Evolutionary conservation across 1,140 invertebrate genomes (phyloP), one percentile per base, ranked within the genome.

Genomic region (Hyposmocoma kahamanoa): DNA sequence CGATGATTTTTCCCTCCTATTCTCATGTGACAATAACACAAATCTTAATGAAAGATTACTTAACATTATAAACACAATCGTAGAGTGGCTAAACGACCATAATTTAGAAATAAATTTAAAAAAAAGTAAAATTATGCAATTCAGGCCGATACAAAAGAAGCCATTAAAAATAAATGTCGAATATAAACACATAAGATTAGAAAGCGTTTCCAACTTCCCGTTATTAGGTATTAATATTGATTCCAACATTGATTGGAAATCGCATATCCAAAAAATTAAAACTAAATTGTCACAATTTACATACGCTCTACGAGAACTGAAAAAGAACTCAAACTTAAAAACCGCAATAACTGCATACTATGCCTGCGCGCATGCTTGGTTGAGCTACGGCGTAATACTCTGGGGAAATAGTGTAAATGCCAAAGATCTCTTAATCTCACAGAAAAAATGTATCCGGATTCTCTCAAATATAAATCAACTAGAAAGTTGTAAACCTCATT

Each of bases 41-140:
- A 1, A 46, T 2, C 17, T 46, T 3, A 22, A 48, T 18, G 11
- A 1, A 3, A 1, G 4, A 0, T 11, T 41, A n/a, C 1, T 41
- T 11, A 19, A 15, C 1, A 48, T 8, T n/a, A 3, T 48, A 11
- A 24, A 9, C 5, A 2, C 26, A 18, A 3, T 48, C 1, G 22
- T n/a, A 0, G n/a, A 41, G 3, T 47, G 45, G 45, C 11, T 47
- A 17, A 13, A 3, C 1, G 30, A 38, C 11, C 45, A 47, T 22
- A 48, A 48, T 18, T 15, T 48, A 39, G 36, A 41, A 41, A 26
- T 47, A 10, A 47, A 47, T 24, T 24, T 38, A 17, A 15, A 2
- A 2, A 47, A 47, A 48, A 28, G 21, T 17, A 48, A 48, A 41
- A n/a, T 42, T n/a, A 39, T 48, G 22, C 22, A 48, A 48, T 38